Evolutionary conservation across 2,888 invertebrate genomes (phyloP).

Genomic region (Gisinianus flammeolus): DNA sequence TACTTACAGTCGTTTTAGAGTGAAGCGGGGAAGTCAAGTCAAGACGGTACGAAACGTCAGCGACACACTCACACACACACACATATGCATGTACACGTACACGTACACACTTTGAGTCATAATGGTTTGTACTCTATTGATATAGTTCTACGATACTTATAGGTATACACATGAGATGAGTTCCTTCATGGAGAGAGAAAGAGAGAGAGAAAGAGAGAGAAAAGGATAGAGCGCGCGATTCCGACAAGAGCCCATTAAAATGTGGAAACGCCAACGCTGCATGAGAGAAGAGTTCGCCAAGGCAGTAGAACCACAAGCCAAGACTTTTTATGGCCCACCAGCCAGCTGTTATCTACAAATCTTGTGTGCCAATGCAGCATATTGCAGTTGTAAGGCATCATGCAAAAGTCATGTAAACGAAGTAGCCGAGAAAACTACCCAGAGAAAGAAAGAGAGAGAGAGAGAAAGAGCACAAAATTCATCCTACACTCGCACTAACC

Average conservation of each 20-base stretch:
- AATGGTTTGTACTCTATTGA: background rate
- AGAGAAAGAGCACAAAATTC: background rate
- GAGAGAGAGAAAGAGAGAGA: conserved; percentile 12
- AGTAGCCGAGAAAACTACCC: conserved; percentile 11
- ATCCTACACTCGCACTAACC: background rate
- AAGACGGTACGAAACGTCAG: background rate
- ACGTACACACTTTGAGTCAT: background rate
- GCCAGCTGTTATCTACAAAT: conserved; percentile 49
- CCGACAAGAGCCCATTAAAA: conserved; percentile 37
- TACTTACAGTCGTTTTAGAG: too few species aligned
- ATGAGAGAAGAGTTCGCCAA: conserved; percentile 17
- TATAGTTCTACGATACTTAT: too few species aligned
- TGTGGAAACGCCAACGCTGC: conserved; percentile 40
- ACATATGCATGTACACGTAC: background rate
- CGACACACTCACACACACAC: too few species aligned
- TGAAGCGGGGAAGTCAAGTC: background rate
- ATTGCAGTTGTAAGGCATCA: conserved; percentile 38
- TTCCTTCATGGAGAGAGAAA: background rate
- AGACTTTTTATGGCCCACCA: conserved; percentile 44
- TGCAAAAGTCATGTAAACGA: conserved; percentile 32
- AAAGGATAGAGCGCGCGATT: conserved; percentile 13
- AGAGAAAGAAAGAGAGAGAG: conserved; percentile 9
- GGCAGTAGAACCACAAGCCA: conserved; percentile 13
- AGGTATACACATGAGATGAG: background rate
- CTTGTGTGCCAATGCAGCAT: conserved; percentile 40